Percentiles rank a stretch among this genome's conserved stretches.
Conservation (phyloP, 2,113 vertebrate species). For the Nerophis lumbriciformis region DNA sequence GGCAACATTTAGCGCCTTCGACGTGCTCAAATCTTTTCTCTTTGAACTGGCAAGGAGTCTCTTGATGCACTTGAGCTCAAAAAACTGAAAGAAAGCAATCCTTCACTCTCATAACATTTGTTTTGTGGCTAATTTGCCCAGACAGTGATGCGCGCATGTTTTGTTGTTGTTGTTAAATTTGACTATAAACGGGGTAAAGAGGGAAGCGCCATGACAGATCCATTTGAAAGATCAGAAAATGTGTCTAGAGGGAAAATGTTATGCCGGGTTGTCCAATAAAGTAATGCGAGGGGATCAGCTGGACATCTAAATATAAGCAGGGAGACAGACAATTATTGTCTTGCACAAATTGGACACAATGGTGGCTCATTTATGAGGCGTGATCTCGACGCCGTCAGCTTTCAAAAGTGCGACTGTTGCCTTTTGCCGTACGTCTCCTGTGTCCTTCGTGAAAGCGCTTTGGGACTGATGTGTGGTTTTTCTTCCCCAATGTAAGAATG, state of each 20-base stretch:
- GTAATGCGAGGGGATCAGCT: conserved; percentile 66
- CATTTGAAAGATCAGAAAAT: conserved; percentile 52
- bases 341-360: conserved; percentile 61
- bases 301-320: conserved; percentile 55
- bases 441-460: conserved; percentile 20
- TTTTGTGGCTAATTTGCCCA: conserved; percentile 46
- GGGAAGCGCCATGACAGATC: conserved; percentile 43
- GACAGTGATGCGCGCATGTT: conserved; percentile 49
- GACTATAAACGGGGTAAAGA: conserved; percentile 3
- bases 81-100: conserved; percentile 23
- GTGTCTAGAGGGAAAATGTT: conserved; percentile 47
- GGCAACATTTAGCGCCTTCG: conserved; percentile 55
- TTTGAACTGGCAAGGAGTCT: conserved; percentile 51
- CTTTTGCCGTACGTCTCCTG: conserved; percentile 33
- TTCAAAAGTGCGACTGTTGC: conserved; percentile 42
- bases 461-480: conserved; percentile 14
- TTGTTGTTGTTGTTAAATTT: neutral
- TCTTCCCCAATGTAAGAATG: conserved; percentile 23
- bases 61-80: conserved; percentile 33
- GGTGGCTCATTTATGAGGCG: conserved; percentile 58
- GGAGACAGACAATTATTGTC: conserved; percentile 52
- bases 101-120: conserved; percentile 44
- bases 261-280: conserved; percentile 34
- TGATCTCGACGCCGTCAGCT: conserved; percentile 54
- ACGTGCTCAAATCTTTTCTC: conserved; percentile 38